Conservation (phyloP, 2,113 vertebrate genomes). For the Leucosticte australis region DNA sequence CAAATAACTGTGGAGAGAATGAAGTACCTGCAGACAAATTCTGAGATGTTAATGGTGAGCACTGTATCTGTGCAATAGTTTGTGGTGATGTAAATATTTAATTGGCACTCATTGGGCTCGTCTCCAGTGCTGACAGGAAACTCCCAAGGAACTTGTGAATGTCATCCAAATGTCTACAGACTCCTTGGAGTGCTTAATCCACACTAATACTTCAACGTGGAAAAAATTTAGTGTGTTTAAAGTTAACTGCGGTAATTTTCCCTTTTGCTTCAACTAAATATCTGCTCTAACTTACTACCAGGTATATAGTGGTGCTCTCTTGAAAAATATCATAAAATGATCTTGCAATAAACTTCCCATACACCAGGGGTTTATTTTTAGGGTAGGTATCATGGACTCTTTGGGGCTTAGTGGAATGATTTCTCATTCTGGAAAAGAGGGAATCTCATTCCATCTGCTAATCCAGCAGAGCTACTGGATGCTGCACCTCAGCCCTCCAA, state of each 20-base stretch:
- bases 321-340: background rate
- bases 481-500: background rate
- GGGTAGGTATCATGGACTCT: background rate
- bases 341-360: background rate
- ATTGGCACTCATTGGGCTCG: background rate
- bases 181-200: background rate
- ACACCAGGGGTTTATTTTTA: background rate
- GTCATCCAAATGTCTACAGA: background rate
- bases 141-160: background rate
- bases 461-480: background rate
- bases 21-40: background rate
- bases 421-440: background rate
- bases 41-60: background rate
- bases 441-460: background rate
- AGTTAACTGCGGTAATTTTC: background rate
- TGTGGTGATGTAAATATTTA: conserved; percentile 30
- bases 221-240: background rate
- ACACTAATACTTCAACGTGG: background rate
- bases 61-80: background rate
- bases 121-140: background rate
- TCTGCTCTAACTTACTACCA: background rate
- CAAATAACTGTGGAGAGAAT: background rate
- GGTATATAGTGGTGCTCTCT: rapidly evolving
- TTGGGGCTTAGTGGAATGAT: background rate
- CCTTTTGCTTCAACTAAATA: background rate